Evolutionary conservation across 2,888 invertebrate species (phyloP).

Genomic region (Heliconius erato): DNA sequence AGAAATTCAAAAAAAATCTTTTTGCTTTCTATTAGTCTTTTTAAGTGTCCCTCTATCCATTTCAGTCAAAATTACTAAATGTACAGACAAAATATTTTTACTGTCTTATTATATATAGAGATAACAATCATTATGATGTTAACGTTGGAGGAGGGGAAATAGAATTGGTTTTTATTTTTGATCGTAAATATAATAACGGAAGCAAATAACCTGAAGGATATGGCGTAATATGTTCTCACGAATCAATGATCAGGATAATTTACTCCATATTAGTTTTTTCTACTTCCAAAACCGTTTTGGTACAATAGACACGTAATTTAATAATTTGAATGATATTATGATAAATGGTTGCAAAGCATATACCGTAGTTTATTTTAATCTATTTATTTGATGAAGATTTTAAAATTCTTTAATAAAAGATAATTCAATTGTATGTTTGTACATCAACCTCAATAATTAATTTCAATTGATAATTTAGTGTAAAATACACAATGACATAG

Average conservation of each 20-base stretch:
- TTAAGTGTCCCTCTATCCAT: no score
- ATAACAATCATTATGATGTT: not conserved
- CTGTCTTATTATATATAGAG: no score
- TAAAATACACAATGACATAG: not conserved
- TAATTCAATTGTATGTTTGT: no score
- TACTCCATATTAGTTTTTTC: slow-evolving; percentile 16
- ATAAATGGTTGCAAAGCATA: not conserved
- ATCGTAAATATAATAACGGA: slow-evolving; percentile 18
- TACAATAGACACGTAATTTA: slow-evolving; percentile 5
- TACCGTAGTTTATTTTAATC: not conserved
- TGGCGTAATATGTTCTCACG: slow-evolving; percentile 33
- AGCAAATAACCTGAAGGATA: slow-evolving; percentile 16
- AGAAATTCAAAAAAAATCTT: no score
- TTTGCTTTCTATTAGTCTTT: no score
- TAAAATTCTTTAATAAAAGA: not conserved
- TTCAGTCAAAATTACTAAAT: no score
- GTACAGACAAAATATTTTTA: no score
- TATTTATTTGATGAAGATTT: not conserved
- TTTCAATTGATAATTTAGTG: no score
- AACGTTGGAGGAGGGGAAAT: not conserved
- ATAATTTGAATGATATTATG: not conserved
- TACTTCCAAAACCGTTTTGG: not conserved
- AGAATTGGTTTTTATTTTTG: not conserved
- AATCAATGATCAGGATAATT: slow-evolving; percentile 39
- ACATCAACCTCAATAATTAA: no score